Evolutionary conservation across 2,888 invertebrate genomes (phyloP).

Genomic region (Ypsolopha sequella): DNA sequence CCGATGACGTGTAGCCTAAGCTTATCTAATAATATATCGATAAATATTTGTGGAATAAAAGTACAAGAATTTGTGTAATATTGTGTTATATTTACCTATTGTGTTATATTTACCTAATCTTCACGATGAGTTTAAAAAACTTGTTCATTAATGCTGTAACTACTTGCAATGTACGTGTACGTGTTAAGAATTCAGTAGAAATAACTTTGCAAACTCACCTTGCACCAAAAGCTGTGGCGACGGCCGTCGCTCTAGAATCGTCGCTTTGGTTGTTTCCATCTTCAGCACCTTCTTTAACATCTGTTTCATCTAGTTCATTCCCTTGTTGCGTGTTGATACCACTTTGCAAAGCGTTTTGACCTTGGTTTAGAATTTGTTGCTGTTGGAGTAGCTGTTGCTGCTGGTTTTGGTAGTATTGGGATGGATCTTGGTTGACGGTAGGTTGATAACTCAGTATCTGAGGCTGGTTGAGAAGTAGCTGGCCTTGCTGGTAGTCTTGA

Average conservation of each 20-base stretch:
- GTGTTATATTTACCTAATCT: neutral
- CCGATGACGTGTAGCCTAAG: no score
- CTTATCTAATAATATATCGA: no score
- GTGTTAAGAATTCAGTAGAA: no score
- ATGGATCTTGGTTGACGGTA: slow-evolving; percentile 10
- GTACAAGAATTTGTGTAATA: no score
- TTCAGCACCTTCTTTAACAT: slow-evolving; percentile 23
- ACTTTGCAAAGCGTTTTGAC: slow-evolving; percentile 31
- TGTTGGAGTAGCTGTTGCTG: neutral
- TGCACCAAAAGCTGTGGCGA: slow-evolving; percentile 56
- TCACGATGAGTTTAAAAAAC: slow-evolving; percentile 11
- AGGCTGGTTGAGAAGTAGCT: slow-evolving; percentile 22
- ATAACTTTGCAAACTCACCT: slow-evolving; percentile 32
- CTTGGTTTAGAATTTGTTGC: slow-evolving; percentile 13
- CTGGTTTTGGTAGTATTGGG: slow-evolving; percentile 14
- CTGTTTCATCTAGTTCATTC: slow-evolving; percentile 36
- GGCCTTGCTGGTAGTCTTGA: slow-evolving; percentile 11
- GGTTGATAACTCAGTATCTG: slow-evolving; percentile 9
- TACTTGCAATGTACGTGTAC: slow-evolving; percentile 18
- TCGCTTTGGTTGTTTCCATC: slow-evolving; percentile 22
- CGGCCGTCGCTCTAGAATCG: slow-evolving; percentile 37
- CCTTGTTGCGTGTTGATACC: slow-evolving; percentile 48
- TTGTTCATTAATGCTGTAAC: slow-evolving; percentile 14
- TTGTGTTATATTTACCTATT: no score
- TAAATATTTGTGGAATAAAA: no score